Conservation (phyloP, 2,113 vertebrate genomes). For the Semnopithecus entellus region DNA sequence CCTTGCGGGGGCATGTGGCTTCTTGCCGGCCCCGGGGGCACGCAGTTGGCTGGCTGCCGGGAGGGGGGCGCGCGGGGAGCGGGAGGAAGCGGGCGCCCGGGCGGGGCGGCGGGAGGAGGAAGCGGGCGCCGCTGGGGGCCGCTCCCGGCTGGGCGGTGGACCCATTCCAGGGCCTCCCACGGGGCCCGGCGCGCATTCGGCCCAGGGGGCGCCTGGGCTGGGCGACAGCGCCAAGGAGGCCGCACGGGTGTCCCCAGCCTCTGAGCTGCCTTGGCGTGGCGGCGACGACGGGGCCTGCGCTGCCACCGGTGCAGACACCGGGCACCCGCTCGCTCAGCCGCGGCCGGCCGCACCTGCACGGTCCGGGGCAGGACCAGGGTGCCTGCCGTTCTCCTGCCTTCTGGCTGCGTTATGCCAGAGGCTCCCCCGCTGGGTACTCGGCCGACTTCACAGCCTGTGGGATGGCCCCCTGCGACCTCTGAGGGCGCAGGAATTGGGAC, state of each 20-base stretch:
- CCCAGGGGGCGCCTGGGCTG: not conserved
- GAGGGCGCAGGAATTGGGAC: no score
- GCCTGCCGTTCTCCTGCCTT: not conserved
- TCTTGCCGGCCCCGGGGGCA: constrained; percentile 79
- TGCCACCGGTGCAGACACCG: not conserved
- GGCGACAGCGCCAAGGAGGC: not conserved
- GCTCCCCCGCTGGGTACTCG: not conserved
- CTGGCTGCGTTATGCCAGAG: no score
- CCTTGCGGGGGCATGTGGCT: constrained; percentile 81
- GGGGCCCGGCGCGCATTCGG: not conserved
- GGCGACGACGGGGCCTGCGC: not conserved
- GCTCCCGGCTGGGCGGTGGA: not conserved
- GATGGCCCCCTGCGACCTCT: not conserved
- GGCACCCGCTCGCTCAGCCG: not conserved
- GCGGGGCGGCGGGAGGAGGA: not conserved
- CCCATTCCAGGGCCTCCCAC: constrained; percentile 34
- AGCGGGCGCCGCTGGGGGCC: not conserved
- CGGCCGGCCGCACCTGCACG: constrained; percentile 1
- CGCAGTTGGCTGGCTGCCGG: constrained; percentile 77
- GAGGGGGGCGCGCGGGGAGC: constrained; percentile 52
- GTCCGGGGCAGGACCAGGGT: not conserved
- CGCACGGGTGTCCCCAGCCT: not conserved
- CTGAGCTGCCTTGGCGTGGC: not conserved
- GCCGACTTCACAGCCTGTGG: not conserved
- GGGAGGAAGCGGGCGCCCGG: not conserved